Evolutionary conservation across 2,888 invertebrate species (phyloP).

Genomic region (Harpalus rubripes): DNA sequence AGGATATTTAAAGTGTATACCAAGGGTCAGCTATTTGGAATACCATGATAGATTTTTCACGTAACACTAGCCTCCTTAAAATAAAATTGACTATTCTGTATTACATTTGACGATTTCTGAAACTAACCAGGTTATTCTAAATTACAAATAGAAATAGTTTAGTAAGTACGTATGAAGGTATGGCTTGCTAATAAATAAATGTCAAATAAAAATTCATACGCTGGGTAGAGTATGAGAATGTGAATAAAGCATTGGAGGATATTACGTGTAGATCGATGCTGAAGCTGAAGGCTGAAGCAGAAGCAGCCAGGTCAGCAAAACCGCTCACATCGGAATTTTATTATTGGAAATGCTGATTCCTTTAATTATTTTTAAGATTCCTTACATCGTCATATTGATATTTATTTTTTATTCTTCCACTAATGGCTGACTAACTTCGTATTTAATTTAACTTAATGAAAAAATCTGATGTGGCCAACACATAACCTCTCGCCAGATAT

Average conservation of each 20-base stretch:
- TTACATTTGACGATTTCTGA: too few relatives aligned
- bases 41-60: too few relatives aligned
- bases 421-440: not conserved
- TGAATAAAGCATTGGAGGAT: not conserved
- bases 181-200: not conserved
- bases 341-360: constrained; percentile 53
- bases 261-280: not conserved
- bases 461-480: too few relatives aligned
- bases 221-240: not conserved
- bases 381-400: not conserved
- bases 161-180: too few relatives aligned
- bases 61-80: too few relatives aligned
- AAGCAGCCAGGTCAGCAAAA: constrained; percentile 29
- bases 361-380: constrained; percentile 49
- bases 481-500: too few relatives aligned
- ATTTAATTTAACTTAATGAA: too few relatives aligned
- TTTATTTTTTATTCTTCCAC: not conserved
- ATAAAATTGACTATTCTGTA: too few relatives aligned
- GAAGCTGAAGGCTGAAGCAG: not conserved
- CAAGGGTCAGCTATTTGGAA: too few relatives aligned
- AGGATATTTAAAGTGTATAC: too few relatives aligned
- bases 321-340: constrained; percentile 28
- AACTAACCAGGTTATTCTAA: too few relatives aligned
- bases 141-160: too few relatives aligned
- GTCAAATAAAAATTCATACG: not conserved